These are phyloP conservation scores for Myopa testacea DNA, from an alignment of 2,888 invertebrate species.

Conservation along the genomic window DNA sequence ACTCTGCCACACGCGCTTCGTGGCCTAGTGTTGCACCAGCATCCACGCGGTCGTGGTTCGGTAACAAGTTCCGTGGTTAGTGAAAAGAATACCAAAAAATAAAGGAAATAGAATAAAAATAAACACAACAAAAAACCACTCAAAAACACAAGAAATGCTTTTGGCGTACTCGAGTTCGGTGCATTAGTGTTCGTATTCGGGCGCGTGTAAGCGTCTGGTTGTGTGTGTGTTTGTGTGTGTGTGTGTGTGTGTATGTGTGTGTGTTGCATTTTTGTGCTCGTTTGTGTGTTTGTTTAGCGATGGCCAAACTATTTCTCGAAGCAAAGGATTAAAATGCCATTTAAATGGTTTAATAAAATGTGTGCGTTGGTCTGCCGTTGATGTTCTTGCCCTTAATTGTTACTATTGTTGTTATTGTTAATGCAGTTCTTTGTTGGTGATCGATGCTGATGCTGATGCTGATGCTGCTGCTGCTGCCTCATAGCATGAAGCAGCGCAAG, in stretches of 20 bases:
- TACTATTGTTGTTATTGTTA: background rate
- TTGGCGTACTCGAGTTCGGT: background rate
- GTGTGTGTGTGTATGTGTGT: background rate
- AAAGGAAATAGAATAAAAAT: slow-evolving; percentile 6
- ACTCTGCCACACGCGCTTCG: slow-evolving; percentile 53
- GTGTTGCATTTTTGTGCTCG: background rate
- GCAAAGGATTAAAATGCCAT: background rate
- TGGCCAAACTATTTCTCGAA: background rate
- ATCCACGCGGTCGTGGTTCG: slow-evolving; percentile 57
- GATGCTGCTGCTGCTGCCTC: background rate
- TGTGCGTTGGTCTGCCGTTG: background rate
- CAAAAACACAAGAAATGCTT: background rate
- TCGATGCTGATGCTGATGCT: background rate
- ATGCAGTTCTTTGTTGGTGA: background rate
- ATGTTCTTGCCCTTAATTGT: background rate
- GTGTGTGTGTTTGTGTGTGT: background rate
- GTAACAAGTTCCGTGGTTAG: slow-evolving; percentile 20
- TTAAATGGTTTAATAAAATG: background rate
- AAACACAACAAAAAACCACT: background rate
- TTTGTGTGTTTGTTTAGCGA: background rate
- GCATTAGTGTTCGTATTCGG: background rate
- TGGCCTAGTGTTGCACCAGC: slow-evolving; percentile 64
- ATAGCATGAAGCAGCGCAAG: background rate
- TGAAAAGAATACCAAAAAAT: slow-evolving; percentile 2
- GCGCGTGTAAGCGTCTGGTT: background rate